Evolutionary conservation across 2,888 invertebrate genomes (phyloP).

Genomic region (Silvanus unidentatus): DNA sequence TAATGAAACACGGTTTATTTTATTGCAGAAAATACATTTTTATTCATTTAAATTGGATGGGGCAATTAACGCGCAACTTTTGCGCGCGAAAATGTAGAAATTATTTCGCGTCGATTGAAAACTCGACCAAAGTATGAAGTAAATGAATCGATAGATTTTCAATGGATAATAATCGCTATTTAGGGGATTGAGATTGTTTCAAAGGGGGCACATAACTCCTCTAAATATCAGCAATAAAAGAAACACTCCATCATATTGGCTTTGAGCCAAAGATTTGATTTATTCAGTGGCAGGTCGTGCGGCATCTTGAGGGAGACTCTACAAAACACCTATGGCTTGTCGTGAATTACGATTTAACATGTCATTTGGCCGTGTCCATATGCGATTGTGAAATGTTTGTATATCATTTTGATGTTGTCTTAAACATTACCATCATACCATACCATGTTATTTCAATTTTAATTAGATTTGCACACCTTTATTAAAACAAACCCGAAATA

Average conservation of each 20-base stretch:
- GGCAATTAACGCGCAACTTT: too few relatives aligned
- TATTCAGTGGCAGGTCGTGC: slow-evolving; percentile 36
- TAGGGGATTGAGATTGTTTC: background rate
- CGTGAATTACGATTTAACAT: slow-evolving; percentile 39
- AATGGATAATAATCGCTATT: background rate
- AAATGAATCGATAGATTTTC: background rate
- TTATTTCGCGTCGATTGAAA: too few relatives aligned
- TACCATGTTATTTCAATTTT: slow-evolving; percentile 34
- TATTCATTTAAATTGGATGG: too few relatives aligned
- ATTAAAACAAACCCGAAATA: slow-evolving; percentile 3
- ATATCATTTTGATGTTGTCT: slow-evolving; percentile 39
- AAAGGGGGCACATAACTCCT: background rate
- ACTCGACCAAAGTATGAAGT: background rate
- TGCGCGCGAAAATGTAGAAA: too few relatives aligned
- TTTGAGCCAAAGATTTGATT: slow-evolving; percentile 36
- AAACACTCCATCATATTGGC: slow-evolving; percentile 25
- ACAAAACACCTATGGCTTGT: slow-evolving; percentile 40
- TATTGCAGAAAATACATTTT: too few relatives aligned
- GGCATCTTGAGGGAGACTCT: slow-evolving; percentile 37
- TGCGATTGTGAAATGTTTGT: slow-evolving; percentile 41
- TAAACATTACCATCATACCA: slow-evolving; percentile 33
- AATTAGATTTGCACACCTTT: slow-evolving; percentile 33
- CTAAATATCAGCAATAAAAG: background rate
- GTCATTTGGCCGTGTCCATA: slow-evolving; percentile 40
- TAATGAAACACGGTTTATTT: too few relatives aligned